Evolutionary conservation across 2,888 invertebrate species (phyloP).

Genomic region (Drosophila paramelanica): DNA sequence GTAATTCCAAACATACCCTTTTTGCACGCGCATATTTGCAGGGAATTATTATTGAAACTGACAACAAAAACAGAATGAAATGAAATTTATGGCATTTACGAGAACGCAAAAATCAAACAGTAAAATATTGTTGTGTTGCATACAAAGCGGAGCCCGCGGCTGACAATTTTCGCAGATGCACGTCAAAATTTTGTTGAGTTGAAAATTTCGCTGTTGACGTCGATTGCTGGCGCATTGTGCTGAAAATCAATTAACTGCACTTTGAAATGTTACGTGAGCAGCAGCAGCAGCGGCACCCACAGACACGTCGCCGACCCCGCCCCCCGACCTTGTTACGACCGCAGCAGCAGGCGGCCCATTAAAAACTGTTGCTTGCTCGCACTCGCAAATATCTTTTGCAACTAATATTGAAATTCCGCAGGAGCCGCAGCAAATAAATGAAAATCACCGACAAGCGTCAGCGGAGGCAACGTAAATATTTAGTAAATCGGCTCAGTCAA

Average conservation of each 20-base stretch:
- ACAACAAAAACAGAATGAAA: conserved; percentile 52
- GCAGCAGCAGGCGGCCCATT: background rate
- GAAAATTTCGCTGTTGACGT: conserved; percentile 24
- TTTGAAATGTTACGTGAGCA: conserved; percentile 74
- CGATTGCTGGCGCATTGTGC: conserved; percentile 63
- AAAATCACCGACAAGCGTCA: conserved; percentile 35
- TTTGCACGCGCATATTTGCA: background rate
- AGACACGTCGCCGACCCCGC: background rate
- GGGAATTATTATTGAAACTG: conserved; percentile 53
- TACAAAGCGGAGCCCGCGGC: conserved; percentile 55
- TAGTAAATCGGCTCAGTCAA: conserved; percentile 73
- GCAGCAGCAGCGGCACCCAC: conserved; percentile 9
- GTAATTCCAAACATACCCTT: background rate
- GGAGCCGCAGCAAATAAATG: conserved; percentile 64
- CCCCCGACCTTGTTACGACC: background rate
- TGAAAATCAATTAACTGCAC: conserved; percentile 79
- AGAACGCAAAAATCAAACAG: background rate
- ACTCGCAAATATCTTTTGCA: conserved; percentile 56
- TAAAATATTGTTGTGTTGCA: conserved; percentile 40
- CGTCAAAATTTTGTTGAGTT: conserved; percentile 32
- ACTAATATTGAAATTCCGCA: conserved; percentile 76
- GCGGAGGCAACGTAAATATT: conserved; percentile 60
- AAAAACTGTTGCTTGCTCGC: conserved; percentile 47
- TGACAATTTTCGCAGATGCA: conserved; percentile 51
- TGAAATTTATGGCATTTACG: conserved; percentile 70